Percentiles rank a stretch among this genome's conserved stretches.
phyloP scores from a whole-genome alignment of 2,113 vertebrate species.

The Excalfactoria chinensis region DNA sequence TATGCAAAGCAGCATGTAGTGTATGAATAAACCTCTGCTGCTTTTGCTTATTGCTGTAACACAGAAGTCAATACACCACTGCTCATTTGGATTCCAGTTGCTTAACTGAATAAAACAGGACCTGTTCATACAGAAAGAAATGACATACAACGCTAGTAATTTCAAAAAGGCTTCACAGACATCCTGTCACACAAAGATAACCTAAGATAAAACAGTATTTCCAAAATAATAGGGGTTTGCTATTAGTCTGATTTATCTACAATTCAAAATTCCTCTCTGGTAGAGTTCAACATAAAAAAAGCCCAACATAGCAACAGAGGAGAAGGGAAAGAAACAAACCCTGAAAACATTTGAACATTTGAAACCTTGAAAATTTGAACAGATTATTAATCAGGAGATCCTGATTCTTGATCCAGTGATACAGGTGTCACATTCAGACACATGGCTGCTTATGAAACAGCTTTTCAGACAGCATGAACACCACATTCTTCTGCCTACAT shows the following conservation, averaged over 20 bases:
- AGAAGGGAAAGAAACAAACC: neutral
- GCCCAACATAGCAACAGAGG: neutral
- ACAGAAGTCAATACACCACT: neutral
- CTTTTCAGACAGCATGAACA: neutral
- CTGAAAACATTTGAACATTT: neutral
- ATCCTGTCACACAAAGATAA: neutral
- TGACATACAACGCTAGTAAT: neutral
- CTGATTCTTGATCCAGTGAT: neutral
- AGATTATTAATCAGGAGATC: neutral
- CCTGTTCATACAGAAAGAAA: neutral
- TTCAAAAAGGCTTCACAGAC: neutral
- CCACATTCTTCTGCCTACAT: rapidly evolving
- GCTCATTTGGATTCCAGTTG: neutral
- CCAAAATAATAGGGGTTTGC: neutral
- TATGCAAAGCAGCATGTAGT: neutral
- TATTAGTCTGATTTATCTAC: neutral
- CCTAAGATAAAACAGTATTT: neutral
- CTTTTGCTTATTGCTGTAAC: neutral
- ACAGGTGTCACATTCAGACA: neutral
- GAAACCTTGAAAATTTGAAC: neutral
- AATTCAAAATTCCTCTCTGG: neutral
- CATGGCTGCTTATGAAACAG: neutral
- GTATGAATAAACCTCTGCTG: neutral
- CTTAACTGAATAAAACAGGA: neutral
- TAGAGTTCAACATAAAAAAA: neutral